A percentile compares a stretch with the other conserved stretches of the same genome.
These are phyloP conservation scores for Alloscopus bannaensis DNA, from an alignment of 2,888 invertebrate species.

Conservation along the genomic window DNA sequence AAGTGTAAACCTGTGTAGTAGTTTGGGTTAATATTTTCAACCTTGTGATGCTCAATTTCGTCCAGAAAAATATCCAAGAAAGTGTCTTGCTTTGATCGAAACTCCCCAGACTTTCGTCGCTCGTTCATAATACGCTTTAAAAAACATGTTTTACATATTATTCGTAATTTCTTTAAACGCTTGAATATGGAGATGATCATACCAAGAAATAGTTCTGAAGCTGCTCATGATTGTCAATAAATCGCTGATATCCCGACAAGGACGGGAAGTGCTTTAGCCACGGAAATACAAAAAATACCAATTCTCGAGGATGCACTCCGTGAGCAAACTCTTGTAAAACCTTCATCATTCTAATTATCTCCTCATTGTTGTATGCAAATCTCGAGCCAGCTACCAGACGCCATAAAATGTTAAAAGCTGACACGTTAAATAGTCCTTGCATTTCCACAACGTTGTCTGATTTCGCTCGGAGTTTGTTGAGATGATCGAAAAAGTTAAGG, in stretches of 20 bases:
- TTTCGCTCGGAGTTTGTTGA: conserved; percentile 53
- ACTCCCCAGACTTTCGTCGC: conserved; percentile 38
- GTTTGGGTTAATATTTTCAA: conserved; percentile 48
- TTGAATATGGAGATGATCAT: background rate
- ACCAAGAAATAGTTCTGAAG: conserved; percentile 63
- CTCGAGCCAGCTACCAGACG: conserved; percentile 65
- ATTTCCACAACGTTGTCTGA: conserved; percentile 42
- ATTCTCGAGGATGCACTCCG: conserved; percentile 57
- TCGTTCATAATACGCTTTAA: conserved; percentile 47
- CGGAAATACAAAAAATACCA: conserved; percentile 64
- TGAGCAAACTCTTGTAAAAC: conserved; percentile 60
- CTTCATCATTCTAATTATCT: conserved; percentile 57
- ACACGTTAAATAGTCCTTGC: conserved; percentile 62
- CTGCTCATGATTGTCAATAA: conserved; percentile 48
- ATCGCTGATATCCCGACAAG: conserved; percentile 31
- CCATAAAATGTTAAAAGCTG: conserved; percentile 68
- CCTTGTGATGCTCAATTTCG: conserved; percentile 62
- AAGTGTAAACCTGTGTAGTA: conserved; percentile 63
- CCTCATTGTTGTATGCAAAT: conserved; percentile 58
- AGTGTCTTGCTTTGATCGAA: conserved; percentile 63
- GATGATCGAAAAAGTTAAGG: conserved; percentile 56
- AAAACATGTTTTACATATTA: background rate
- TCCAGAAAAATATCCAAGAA: conserved; percentile 66
- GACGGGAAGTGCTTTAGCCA: conserved; percentile 65
- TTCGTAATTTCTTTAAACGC: background rate